phyloP scores from a whole-genome alignment of 2,888 invertebrate species.

The Petrophora chlorosata region DNA sequence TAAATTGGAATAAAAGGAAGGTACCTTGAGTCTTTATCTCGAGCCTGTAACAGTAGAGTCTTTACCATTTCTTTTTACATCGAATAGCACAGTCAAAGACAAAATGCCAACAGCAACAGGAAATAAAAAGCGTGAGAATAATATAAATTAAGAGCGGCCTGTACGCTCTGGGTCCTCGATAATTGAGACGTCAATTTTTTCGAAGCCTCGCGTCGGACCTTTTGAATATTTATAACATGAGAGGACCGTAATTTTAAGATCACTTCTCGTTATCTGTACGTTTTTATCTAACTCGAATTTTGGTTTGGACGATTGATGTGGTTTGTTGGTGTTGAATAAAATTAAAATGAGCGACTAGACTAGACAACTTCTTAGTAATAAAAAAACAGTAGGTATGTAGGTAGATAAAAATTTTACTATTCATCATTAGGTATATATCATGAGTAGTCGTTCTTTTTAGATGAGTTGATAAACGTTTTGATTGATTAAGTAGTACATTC shows the following conservation, averaged over 20 bases:
- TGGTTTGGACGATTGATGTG: conserved; percentile 37
- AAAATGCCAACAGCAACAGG: conserved; percentile 63
- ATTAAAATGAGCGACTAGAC: neutral
- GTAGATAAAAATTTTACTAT: too few relatives aligned
- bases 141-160: conserved; percentile 70
- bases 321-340: conserved; percentile 18
- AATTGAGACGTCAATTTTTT: conserved; percentile 83
- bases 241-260: conserved; percentile 73
- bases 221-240: conserved; percentile 80
- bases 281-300: conserved; percentile 64
- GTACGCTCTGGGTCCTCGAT: conserved; percentile 55
- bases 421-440: too few relatives aligned
- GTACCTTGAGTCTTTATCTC: too few relatives aligned
- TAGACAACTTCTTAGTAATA: neutral
- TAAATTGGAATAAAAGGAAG: too few relatives aligned
- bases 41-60: too few relatives aligned
- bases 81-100: conserved; percentile 40
- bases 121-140: conserved; percentile 80
- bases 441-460: too few relatives aligned
- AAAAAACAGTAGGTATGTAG: too few relatives aligned
- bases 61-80: conserved; percentile 22
- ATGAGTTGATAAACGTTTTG: too few relatives aligned
- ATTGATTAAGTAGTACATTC: too few relatives aligned
- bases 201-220: conserved; percentile 55
- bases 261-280: conserved; percentile 72